Evolutionary conservation across 2,888 invertebrate species (phyloP), one percentile per base, ranked within the genome.

Genomic region (Leucozona laternaria): DNA sequence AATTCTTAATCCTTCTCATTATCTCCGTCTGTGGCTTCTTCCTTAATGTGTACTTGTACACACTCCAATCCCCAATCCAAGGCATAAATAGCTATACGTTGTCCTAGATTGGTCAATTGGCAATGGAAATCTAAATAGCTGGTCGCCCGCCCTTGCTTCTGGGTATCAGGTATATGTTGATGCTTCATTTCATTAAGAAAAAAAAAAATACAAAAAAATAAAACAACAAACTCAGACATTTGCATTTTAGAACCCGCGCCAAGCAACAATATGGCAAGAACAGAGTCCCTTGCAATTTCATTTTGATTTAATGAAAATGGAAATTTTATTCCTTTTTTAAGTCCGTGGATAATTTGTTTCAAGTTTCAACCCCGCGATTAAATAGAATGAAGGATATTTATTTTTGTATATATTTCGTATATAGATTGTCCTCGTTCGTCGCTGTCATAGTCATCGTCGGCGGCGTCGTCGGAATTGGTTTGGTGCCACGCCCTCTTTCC

Each of bases 251-350:
- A 58, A 20, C 31, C 71, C 64, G 70, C 68, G 70, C 68, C 83
- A 40, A 73, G 79, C 79, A 78, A 73, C 79, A 83, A 73, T 79
- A 78, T 79, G 79, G 25, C 2, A 25, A 37, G 3, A 53, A 8
- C 31, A 43, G 68, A 57, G 48, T 73, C 68, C 71, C 57, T 45
- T 60, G 43, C 72, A 72, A 53, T 66, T 72, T 40, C 81, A 48
- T 53, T 81, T 68, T 73, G 72, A 85, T 85, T 78, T 68, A 77
- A 85, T 73, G 80, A 58, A 73, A 81, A 73, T 85, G 68, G 58
- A 76, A 72, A 72, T 80, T 85, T 80, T 77, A 77, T 80, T 81
- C 53, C 15, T 81, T 77, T 77, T 17, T 20, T 37, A 72, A 80
- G 60, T 57, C 31, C 31, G 6, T 28, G 8, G 31, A 31, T 68